phyloP scores from a whole-genome alignment of 2,113 vertebrate species.

The Phaethon lepturus region DNA sequence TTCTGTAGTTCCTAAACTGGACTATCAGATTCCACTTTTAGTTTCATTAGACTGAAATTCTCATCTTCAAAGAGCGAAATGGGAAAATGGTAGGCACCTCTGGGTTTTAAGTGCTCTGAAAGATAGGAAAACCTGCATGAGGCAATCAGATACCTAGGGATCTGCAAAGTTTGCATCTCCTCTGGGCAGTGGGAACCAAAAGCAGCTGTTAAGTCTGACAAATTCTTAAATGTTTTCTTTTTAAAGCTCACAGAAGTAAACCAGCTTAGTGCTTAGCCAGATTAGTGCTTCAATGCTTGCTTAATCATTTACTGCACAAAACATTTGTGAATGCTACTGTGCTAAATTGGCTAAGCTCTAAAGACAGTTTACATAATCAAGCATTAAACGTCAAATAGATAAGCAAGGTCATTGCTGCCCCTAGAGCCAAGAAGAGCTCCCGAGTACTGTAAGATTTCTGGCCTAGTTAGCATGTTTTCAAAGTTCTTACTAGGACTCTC shows the following conservation, averaged over 20 bases:
- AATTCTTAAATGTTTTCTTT: constrained; percentile 2
- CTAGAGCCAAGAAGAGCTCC: background rate
- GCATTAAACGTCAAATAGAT: constrained; percentile 51
- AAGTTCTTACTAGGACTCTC: background rate
- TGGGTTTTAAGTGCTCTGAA: background rate
- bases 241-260: constrained; percentile 14
- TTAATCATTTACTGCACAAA: constrained; percentile 4
- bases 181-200: background rate
- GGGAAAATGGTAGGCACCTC: background rate
- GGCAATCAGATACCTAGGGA: background rate
- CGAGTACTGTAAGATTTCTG: background rate
- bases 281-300: constrained; percentile 35
- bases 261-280: constrained; percentile 49
- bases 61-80: background rate
- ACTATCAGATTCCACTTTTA: background rate
- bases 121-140: background rate
- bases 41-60: background rate
- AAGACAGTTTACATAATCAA: constrained; percentile 53
- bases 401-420: constrained; percentile 24
- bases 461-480: constrained; percentile 18
- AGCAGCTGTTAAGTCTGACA: background rate
- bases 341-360: constrained; percentile 32
- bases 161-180: background rate
- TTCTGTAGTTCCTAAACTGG: background rate
- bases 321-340: background rate